Percentiles rank a stretch among this genome's conserved stretches.
phyloP scores from a whole-genome alignment of 2,888 invertebrate species.

The Aphodius granarius region DNA sequence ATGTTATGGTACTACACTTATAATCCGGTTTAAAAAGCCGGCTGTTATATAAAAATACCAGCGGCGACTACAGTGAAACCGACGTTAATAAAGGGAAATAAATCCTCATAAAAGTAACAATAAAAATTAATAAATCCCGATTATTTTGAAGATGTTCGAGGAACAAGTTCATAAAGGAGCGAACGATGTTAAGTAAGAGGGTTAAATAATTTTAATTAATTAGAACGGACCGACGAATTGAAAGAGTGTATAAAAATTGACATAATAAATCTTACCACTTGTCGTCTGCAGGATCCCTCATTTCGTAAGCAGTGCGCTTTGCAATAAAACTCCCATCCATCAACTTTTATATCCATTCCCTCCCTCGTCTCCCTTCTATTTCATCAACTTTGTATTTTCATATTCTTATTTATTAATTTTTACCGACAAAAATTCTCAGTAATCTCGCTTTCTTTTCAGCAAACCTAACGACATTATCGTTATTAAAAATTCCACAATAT shows the following conservation, averaged over 20 bases:
- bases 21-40: constrained; percentile 8
- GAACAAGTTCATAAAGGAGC: neutral
- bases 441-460: too few relatives aligned
- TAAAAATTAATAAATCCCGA: neutral
- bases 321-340: constrained; percentile 44
- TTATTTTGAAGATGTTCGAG: neutral
- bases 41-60: neutral
- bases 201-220: neutral
- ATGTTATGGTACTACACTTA: neutral
- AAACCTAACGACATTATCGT: neutral
- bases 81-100: neutral
- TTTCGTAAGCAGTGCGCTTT: constrained; percentile 41
- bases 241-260: constrained; percentile 42
- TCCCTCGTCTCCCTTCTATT: constrained; percentile 1
- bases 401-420: neutral
- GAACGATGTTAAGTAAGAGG: neutral
- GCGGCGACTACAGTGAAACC: neutral
- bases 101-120: neutral
- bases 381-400: constrained; percentile 2
- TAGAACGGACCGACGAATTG: constrained; percentile 15
- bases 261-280: constrained; percentile 41
- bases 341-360: constrained; percentile 32
- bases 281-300: constrained; percentile 41
- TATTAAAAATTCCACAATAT: neutral
- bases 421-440: neutral